phyloP scores from a whole-genome alignment of 2,888 invertebrate species.

The Acrobasis consociella region DNA sequence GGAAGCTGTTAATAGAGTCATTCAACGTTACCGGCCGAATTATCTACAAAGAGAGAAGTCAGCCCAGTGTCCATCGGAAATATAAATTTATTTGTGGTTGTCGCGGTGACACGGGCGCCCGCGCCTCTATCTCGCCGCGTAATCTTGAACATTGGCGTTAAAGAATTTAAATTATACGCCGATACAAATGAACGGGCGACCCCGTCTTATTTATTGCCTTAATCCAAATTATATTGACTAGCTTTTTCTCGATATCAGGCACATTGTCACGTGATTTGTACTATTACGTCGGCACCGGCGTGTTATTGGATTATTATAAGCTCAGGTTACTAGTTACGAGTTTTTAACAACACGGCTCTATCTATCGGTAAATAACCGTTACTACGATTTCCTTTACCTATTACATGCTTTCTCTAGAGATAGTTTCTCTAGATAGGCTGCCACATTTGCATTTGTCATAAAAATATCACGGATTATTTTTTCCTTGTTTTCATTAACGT shows the following conservation, averaged over 20 bases:
- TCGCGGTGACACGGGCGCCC: slow-evolving; percentile 78
- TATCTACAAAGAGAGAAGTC: slow-evolving; percentile 81
- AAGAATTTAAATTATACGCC: slow-evolving; percentile 82
- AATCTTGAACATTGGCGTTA: slow-evolving; percentile 83
- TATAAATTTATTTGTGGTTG: slow-evolving; percentile 82
- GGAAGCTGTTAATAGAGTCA: slow-evolving; percentile 83
- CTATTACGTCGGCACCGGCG: slow-evolving; percentile 52
- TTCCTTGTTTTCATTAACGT: slow-evolving; percentile 12
- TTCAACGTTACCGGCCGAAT: slow-evolving; percentile 81
- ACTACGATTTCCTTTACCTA: slow-evolving; percentile 12
- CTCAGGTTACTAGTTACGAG: slow-evolving; percentile 35
- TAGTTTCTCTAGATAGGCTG: slow-evolving; percentile 11
- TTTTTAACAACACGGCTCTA: slow-evolving; percentile 34
- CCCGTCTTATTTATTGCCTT: slow-evolving; percentile 77
- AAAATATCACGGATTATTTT: slow-evolving; percentile 5
- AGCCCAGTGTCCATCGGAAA: slow-evolving; percentile 75
- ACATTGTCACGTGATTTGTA: slow-evolving; percentile 71
- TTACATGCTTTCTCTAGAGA: slow-evolving; percentile 17
- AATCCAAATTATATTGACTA: slow-evolving; percentile 81
- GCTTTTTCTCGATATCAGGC: slow-evolving; percentile 63
- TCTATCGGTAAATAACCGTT: slow-evolving; percentile 23
- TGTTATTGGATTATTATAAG: slow-evolving; percentile 45
- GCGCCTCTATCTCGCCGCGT: slow-evolving; percentile 77
- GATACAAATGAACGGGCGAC: slow-evolving; percentile 81
- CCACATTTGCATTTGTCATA: slow-evolving; percentile 17